These are phyloP conservation scores for Anastrepha obliqua DNA, from an alignment of 1,140 invertebrate species.

Conservation along the genomic window DNA sequence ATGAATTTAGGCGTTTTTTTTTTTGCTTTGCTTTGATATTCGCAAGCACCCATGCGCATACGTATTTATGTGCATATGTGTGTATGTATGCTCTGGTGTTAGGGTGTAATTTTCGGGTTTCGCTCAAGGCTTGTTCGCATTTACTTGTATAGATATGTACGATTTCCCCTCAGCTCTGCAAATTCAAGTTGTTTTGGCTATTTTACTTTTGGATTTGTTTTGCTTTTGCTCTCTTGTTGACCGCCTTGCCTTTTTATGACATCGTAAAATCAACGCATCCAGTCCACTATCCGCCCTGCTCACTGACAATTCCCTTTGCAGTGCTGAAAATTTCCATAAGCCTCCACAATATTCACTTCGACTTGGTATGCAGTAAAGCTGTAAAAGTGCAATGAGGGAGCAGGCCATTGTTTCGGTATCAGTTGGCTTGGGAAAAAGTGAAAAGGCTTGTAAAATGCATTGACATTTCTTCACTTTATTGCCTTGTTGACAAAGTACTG, in stretches of 20 bases:
- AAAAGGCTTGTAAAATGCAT: slow-evolving; percentile 17
- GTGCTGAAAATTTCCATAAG: slow-evolving; percentile 5
- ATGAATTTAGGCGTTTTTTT: neutral
- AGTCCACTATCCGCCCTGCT: neutral
- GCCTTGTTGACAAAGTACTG: neutral
- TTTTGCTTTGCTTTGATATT: neutral
- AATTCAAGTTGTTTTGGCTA: neutral
- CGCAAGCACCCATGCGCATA: neutral
- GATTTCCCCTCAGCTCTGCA: neutral
- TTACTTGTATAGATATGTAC: neutral
- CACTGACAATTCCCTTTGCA: neutral
- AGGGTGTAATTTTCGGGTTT: neutral
- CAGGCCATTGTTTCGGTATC: slow-evolving; percentile 23
- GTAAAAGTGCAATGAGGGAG: slow-evolving; percentile 1
- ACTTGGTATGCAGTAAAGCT: neutral
- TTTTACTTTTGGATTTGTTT: neutral
- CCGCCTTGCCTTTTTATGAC: slow-evolving; percentile 22
- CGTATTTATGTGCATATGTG: neutral
- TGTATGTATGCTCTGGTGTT: neutral
- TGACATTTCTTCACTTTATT: neutral
- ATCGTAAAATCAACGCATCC: slow-evolving; percentile 31
- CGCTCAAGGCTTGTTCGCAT: neutral
- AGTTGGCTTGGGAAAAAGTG: slow-evolving; percentile 35
- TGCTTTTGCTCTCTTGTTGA: neutral
- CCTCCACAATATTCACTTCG: neutral